Percentiles rank a stretch among this genome's conserved stretches.
phyloP scores from a whole-genome alignment of 2,888 invertebrate genomes.

The Empis stercorea region DNA sequence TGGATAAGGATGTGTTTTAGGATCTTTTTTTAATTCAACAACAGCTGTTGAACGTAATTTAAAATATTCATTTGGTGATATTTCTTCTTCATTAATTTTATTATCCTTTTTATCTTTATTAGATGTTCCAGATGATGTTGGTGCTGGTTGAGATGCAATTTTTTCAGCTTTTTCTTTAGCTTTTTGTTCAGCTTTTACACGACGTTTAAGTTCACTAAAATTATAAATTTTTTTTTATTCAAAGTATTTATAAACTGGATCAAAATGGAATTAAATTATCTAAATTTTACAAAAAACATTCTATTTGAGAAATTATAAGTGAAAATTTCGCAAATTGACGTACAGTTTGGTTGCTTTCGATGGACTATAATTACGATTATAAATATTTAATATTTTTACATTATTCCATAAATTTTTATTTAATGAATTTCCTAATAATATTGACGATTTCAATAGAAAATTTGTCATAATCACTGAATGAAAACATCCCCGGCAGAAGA shows the following conservation, averaged over 20 bases:
- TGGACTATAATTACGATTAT: not conserved
- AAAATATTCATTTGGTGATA: conserved; percentile 91
- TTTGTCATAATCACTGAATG: not conserved
- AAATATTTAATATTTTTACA: not conserved
- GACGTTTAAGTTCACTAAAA: conserved; percentile 83
- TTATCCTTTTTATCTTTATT: conserved; percentile 24
- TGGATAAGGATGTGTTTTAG: conserved; percentile 76
- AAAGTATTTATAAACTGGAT: too few species aligned
- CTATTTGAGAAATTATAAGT: too few species aligned
- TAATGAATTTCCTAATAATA: not conserved
- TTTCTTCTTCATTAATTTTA: conserved; percentile 58
- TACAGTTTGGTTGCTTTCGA: not conserved
- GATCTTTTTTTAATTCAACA: conserved; percentile 59
- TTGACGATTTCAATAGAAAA: not conserved
- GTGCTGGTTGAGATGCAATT: conserved; percentile 36
- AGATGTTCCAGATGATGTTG: conserved; percentile 26
- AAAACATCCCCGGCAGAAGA: not conserved
- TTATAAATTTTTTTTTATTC: conserved; percentile 12
- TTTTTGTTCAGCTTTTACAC: conserved; percentile 85
- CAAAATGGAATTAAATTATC: too few species aligned
- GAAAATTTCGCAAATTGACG: not conserved
- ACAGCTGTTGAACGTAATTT: conserved; percentile 72
- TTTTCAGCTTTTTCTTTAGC: conserved; percentile 81
- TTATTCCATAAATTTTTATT: not conserved
- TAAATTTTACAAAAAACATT: too few species aligned